Base-by-base conservation (phyloP, 92 coral and sea anemone genomes). In the Anthopleura xanthogrammica region DNA sequence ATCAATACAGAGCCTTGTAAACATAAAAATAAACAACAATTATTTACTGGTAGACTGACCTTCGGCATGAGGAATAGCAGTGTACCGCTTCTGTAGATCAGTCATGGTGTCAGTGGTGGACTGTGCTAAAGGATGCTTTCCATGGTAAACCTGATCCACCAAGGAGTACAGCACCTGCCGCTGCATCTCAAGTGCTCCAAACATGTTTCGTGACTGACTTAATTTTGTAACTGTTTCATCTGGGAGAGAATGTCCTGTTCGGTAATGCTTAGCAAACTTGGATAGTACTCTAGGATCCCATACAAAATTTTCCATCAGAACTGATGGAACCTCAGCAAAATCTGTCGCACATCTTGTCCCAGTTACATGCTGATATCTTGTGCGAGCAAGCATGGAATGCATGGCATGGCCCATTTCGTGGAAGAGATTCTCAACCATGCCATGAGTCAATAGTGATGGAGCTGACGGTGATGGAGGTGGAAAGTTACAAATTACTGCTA, bases 321-420 rank as follows among this genome's bases (percentile, higher is more conserved):
- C 95, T 3, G 99, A 96, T 1, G 99, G 99, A 0, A 96, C 99
- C 79, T 96, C 99, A 0, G 97, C 99, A 89, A 96, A 92, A 75
- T 96, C 99, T 82, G 99, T 96, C 12, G 98, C 87, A 66, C 97
- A 94, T 42, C 99, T 86, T 2, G 99, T 96, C 8, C 99, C 99
- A 36, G 99, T 96, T 4, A 96, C 95, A 75, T 96, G 99, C 39
- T 96, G 99, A 54, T 72, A 72, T 76, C 85, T 93, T 14, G 99
- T 96, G 75, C 99, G 92, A 16, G 95, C 99, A 46, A 96, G 90
- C 99, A 96, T 96, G n/a, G 99, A 96, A 82, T 96, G 99, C 98
- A 96, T 92, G 0, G 99, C 99, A 89, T 96, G 99, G 11, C 99
- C 99, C 99, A 96, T 96, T 88, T 96, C 99, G 52, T 96, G 99